Conservation (phyloP, 1,140 invertebrate genomes). For the Zelostemma sp. region DNA sequence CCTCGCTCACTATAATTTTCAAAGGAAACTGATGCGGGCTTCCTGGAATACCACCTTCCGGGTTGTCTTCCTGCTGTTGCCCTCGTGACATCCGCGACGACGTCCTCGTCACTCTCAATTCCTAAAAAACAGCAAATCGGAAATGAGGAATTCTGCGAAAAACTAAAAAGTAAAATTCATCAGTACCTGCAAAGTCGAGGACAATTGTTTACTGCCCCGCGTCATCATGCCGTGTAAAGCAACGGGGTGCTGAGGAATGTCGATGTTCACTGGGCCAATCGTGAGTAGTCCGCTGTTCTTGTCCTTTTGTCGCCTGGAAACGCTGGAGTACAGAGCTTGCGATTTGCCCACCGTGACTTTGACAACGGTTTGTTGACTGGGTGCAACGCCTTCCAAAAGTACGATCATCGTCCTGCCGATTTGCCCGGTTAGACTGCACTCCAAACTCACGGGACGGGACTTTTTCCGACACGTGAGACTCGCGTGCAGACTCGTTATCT, state of each 20-base stretch:
- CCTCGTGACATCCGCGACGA: slow-evolving; percentile 79
- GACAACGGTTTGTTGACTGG: slow-evolving; percentile 94
- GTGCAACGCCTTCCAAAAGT: slow-evolving; percentile 88
- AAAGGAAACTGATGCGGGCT: slow-evolving; percentile 72
- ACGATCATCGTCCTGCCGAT: slow-evolving; percentile 94
- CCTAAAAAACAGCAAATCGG: slow-evolving; percentile 61
- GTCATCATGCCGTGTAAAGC: slow-evolving; percentile 98
- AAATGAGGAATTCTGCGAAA: slow-evolving; percentile 2
- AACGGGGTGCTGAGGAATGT: slow-evolving; percentile 97
- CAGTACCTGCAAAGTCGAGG: slow-evolving; percentile 85
- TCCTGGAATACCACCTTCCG: slow-evolving; percentile 68
- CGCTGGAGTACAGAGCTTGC: slow-evolving; percentile 89
- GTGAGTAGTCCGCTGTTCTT: slow-evolving; percentile 90
- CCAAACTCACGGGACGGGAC: slow-evolving; percentile 77
- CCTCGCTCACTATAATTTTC: slow-evolving; percentile 58
- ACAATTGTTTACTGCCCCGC: slow-evolving; percentile 91
- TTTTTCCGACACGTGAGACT: slow-evolving; percentile 85
- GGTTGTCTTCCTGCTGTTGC: slow-evolving; percentile 70
- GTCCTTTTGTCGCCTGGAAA: slow-evolving; percentile 82
- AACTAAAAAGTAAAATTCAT: slow-evolving; percentile 1
- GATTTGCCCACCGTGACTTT: slow-evolving; percentile 93
- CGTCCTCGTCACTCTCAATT: slow-evolving; percentile 83
- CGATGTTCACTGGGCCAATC: slow-evolving; percentile 90
- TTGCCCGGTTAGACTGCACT: slow-evolving; percentile 91
- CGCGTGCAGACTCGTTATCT: slow-evolving; percentile 87